Evolutionary conservation across 2,888 invertebrate genomes (phyloP), one percentile per base, ranked within the genome.

Genomic region (Lithophane leautieri): DNA sequence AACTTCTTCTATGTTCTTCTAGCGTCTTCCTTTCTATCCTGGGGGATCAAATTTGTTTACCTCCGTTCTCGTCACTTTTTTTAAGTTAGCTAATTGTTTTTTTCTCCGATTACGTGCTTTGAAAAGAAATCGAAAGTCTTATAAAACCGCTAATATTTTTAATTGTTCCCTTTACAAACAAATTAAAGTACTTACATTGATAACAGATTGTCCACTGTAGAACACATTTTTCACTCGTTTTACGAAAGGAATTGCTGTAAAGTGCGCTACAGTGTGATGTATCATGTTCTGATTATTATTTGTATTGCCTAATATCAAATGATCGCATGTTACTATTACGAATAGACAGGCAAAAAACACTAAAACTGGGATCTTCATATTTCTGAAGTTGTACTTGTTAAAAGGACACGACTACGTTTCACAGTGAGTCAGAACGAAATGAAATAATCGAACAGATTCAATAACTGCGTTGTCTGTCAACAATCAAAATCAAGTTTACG

Each of bases 211-310:
- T 71, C 91, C 93, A 70, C 80, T 90, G 61, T 85, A 94, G 73
- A 94, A 94, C 11, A 91, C 84, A 67, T 90, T 86, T 78, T 94
- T 93, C 11, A 88, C 90, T 65, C 93, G 89, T 73, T 89, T 93
- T 4, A 85, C 76, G 22, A 90, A 91, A 1, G 93, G 94, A 34
- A 93, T 90, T 0, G 89, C 88, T 4, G 83, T 40, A 68, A 90
- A 93, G 16, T 90, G 78, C 0, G 87, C 88, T 28, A 81, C 77
- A 4, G 87, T 88, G 19, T 92, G 91, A 81, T 91, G 85, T 28
- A 94, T 82, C 73, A 93, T 73, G 9, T 84, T 74, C 40, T 81
- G 90, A 52, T 90, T 89, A 60, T 88, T 88, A 60, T 84, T 89
- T 6, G 88, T 80, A 79, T 92, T 89, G 1, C 94, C 94, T 22